phyloP scores from a whole-genome alignment of 2,888 invertebrate genomes.

The Drosophila nigricruria region DNA sequence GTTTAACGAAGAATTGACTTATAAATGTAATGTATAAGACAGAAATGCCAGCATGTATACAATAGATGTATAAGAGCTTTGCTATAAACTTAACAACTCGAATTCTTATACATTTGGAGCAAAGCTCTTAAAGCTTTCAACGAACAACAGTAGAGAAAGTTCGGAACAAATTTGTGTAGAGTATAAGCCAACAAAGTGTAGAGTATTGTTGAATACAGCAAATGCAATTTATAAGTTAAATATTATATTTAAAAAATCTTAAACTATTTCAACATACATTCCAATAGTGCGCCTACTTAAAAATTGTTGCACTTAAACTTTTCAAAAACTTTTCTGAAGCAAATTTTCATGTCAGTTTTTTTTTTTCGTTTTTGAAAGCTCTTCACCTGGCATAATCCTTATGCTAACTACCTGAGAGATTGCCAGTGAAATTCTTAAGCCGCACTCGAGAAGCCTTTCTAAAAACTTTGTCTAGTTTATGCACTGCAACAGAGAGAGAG shows the following conservation, averaged over 20 bases:
- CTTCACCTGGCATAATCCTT: constrained; percentile 22
- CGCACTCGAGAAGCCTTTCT: constrained; percentile 35
- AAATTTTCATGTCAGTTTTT: neutral
- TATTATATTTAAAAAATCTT: neutral
- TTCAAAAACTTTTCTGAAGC: neutral
- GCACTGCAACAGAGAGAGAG: neutral
- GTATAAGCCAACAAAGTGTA: constrained; percentile 5
- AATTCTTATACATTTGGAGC: neutral
- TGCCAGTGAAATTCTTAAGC: constrained; percentile 43
- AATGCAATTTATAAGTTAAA: neutral
- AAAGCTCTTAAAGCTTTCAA: constrained; percentile 12
- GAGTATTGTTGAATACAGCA: neutral
- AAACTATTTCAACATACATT: neutral
- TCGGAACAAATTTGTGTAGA: neutral
- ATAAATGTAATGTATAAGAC: neutral
- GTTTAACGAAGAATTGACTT: neutral
- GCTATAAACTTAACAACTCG: constrained; percentile 1
- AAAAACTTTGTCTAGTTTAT: constrained; percentile 40
- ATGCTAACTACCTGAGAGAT: constrained; percentile 33
- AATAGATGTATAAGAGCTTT: neutral
- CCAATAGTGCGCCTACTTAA: neutral
- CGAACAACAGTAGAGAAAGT: neutral
- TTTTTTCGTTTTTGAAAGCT: neutral
- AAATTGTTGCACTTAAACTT: neutral
- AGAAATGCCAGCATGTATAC: neutral